phyloP scores from a whole-genome alignment of 1,140 invertebrate genomes.

The Brachionus koreanus region DNA sequence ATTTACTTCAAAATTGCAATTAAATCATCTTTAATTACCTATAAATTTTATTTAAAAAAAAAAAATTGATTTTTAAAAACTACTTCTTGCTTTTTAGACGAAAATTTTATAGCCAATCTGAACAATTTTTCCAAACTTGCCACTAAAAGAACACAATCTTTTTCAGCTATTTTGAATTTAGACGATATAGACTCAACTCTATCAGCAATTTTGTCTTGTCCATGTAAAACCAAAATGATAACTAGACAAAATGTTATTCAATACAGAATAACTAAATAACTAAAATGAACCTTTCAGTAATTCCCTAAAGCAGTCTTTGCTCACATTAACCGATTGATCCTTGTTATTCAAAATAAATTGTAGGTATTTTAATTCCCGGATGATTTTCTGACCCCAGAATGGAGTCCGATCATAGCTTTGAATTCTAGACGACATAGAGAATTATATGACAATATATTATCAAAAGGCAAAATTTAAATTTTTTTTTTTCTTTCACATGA shows the following conservation, averaged over 20 bases:
- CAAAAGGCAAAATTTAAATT: not conserved
- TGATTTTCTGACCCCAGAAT: not conserved
- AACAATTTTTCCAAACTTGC: constrained; percentile 4
- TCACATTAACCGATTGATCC: not conserved
- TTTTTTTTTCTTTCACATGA: not conserved
- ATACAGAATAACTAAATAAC: not conserved
- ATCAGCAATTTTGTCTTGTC: not conserved
- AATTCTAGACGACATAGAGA: not conserved
- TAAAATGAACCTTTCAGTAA: not conserved
- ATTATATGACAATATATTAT: not conserved
- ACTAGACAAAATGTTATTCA: not conserved
- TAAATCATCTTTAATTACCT: constrained; percentile 9
- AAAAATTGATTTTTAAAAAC: not conserved
- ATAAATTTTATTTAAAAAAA: not conserved
- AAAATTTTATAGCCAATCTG: not conserved
- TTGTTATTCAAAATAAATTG: not conserved
- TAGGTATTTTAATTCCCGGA: not conserved
- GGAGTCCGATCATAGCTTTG: constrained; percentile 7
- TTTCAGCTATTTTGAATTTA: not conserved
- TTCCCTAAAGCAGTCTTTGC: not conserved
- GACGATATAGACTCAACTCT: not conserved
- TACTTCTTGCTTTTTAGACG: constrained; percentile 1
- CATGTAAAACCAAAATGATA: not conserved
- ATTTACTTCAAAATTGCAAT: constrained; percentile 6
- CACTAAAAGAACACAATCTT: not conserved